Conservation (phyloP, 1,140 invertebrate species). For the Formica selysi region DNA sequence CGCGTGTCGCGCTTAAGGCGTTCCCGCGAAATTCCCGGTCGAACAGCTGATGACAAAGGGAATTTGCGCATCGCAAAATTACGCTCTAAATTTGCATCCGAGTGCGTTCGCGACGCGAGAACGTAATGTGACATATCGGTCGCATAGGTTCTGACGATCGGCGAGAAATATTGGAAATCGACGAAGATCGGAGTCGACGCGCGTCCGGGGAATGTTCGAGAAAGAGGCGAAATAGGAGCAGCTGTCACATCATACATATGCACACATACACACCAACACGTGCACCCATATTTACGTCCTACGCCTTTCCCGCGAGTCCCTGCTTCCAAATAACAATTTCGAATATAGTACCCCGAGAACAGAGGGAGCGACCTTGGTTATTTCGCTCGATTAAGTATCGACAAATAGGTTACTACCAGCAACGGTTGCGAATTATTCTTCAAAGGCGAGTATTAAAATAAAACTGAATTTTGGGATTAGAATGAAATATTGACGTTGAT, state of each 20-base stretch:
- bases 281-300: constrained; percentile 15
- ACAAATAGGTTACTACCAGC: background rate
- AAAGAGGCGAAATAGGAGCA: background rate
- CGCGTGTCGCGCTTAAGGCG: background rate
- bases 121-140: no score
- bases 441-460: background rate
- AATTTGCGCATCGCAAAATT: background rate
- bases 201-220: background rate
- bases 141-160: background rate
- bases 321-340: background rate
- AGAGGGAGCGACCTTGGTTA: constrained; percentile 4
- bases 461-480: background rate
- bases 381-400: background rate
- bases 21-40: constrained; percentile 20
- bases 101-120: background rate
- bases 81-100: background rate
- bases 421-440: background rate
- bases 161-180: background rate
- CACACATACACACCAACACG: background rate
- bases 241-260: background rate
- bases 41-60: constrained; percentile 14
- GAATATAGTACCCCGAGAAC: constrained; percentile 11
- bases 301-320: constrained; percentile 23
- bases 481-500: background rate
- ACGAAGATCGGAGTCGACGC: no score